Conservation (phyloP, 2,797 vertebrate genomes). For the Botia kubotai region DNA sequence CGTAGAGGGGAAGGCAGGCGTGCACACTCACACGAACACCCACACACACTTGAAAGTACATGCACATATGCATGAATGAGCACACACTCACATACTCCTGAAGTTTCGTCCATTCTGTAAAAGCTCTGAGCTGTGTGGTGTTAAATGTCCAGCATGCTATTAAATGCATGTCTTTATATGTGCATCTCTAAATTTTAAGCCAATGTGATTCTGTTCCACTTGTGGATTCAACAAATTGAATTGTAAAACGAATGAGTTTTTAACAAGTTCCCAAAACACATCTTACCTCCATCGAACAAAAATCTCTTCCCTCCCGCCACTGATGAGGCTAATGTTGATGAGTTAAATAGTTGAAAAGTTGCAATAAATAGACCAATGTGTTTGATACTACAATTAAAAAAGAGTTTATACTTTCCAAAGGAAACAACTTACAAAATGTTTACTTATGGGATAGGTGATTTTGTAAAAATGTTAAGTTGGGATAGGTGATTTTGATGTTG, state of each 20-base stretch:
- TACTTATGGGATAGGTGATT: constrained; percentile 3
- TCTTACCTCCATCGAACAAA: too few species aligned
- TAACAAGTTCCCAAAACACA: neutral
- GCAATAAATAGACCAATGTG: neutral
- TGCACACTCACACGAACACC: constrained; percentile 44
- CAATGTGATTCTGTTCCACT: too few species aligned
- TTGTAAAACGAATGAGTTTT: neutral
- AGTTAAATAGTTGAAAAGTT: neutral
- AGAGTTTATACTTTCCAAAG: neutral
- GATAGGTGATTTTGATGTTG: constrained; percentile 1
- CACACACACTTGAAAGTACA: constrained; percentile 31
- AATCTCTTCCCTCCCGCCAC: neutral
- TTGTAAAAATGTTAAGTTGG: neutral
- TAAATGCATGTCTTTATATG: neutral
- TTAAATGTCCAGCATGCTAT: constrained; percentile 30
- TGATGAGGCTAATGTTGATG: too few species aligned
- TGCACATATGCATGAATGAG: constrained; percentile 28
- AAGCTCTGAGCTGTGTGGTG: constrained; percentile 39
- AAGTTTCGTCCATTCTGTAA: constrained; percentile 37
- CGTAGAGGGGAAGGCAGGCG: constrained; percentile 60
- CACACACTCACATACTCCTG: constrained; percentile 35
- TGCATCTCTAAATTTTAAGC: neutral
- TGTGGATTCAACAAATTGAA: neutral
- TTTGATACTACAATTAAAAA: neutral
- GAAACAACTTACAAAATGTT: neutral